Percentiles rank a stretch among this genome's conserved stretches.
Evolutionary conservation across 2,113 vertebrate species (phyloP).

Genomic region (Sapajus apella): DNA sequence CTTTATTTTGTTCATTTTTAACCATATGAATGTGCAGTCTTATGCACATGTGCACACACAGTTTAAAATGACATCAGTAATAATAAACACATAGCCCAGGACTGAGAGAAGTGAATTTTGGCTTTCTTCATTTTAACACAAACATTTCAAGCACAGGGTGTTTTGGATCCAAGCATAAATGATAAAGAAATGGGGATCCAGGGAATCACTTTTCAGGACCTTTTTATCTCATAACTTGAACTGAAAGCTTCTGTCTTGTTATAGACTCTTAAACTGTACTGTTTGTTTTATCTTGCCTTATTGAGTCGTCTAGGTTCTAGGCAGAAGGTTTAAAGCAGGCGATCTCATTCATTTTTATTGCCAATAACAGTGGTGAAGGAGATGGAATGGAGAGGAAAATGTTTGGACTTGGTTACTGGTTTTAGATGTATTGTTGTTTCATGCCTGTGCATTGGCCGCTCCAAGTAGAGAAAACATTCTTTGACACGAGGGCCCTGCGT

Average conservation of each 20-base stretch:
- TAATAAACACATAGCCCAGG: not conserved
- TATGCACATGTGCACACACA: not conserved
- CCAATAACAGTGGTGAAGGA: not conserved
- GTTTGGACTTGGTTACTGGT: not conserved
- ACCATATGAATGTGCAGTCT: not conserved
- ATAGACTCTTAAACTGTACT: constrained; percentile 41
- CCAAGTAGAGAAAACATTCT: not conserved
- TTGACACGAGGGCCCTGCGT: not conserved
- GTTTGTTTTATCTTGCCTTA: constrained; percentile 30
- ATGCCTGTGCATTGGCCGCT: not conserved
- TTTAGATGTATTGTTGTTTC: not conserved
- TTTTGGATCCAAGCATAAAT: not conserved
- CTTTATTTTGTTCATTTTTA: not conserved
- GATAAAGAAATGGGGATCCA: not conserved
- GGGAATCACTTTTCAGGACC: constrained; percentile 40
- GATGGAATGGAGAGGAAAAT: not conserved
- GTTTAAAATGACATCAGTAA: not conserved
- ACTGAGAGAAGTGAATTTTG: not conserved
- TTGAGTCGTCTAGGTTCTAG: constrained; percentile 38
- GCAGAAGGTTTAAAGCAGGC: constrained; percentile 8
- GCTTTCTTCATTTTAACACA: not conserved
- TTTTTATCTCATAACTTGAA: constrained; percentile 52
- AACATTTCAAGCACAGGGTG: not conserved
- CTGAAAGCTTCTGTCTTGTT: constrained; percentile 55
- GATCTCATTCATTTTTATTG: constrained; percentile 32